Evolutionary conservation across 2,797 vertebrate species (phyloP).

Genomic region (Chelonia mydas): DNA sequence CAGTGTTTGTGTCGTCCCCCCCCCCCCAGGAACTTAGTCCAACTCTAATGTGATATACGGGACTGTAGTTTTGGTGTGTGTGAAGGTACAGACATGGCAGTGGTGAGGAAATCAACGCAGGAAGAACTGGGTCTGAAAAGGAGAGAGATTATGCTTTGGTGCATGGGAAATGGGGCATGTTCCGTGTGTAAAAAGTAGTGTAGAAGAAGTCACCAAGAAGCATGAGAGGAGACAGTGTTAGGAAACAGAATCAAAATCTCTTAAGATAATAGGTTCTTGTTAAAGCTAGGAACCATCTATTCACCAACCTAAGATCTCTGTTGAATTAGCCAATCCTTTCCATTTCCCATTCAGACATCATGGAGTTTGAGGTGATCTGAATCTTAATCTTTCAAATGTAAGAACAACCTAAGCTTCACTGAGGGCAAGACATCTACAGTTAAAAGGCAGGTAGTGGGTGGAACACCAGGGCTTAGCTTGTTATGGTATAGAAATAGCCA

Average conservation of each 20-base stretch:
- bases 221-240: not conserved
- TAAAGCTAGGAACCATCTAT: not conserved
- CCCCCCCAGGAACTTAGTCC: not conserved
- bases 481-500: not conserved
- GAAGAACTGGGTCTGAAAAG: not conserved
- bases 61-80: not conserved
- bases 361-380: not conserved
- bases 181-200: not conserved
- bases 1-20: not conserved
- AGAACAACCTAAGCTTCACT: rapidly evolving
- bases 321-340: not conserved
- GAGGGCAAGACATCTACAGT: not conserved
- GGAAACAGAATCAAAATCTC: not conserved
- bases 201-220: not conserved
- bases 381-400: rapidly evolving
- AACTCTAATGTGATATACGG: not conserved
- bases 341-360: not conserved
- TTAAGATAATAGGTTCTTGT: not conserved
- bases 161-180: not conserved
- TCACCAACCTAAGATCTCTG: not conserved
- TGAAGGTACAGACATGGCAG: not conserved
- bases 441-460: not conserved
- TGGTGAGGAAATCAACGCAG: not conserved
- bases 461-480: rapidly evolving
- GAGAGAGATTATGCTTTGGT: not conserved